Evolutionary conservation across 2,113 vertebrate genomes (phyloP), one percentile per base, ranked within the genome.

Genomic region (Morone saxatilis): DNA sequence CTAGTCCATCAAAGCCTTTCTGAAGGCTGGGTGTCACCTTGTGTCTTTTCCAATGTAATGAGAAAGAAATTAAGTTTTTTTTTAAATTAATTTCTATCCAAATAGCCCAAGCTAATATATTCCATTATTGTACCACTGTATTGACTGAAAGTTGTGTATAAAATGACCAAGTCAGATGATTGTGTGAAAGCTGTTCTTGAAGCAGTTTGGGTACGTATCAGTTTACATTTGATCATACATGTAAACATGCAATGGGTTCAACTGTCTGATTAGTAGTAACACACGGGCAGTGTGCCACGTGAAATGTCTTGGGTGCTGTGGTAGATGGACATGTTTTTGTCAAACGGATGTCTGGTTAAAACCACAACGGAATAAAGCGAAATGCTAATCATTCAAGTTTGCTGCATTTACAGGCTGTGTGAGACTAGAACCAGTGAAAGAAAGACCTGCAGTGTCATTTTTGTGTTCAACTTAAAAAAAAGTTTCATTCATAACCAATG

Each of bases 71-170:
- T 16, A 6, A 43, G 14, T 47, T 86, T 89, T 90, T 87, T 38
- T 87, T n/a, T n/a, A n/a, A 80, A 73, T 80, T 50, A 80, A 59
- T 89, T 88, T 91, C 88, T 84, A 85, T 77, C 22, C 40, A 31
- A 31, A 59, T 83, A 77, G 85, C 71, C 71, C 78, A 78, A 84
- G 57, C 20, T 80, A 80, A 87, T 87, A 76, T 69, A 84, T 84
- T 43, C 22, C 66, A 71, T 80, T 67, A 3, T 57, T 63, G 67
- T 77, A 79, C 41, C 60, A 71, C 38, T 19, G 69, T 56, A 22
- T 45, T 17, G 66, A 78, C 57, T 76, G 38, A 78, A 83, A 70
- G 31, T 31, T 51, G 66, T 54, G 14, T 38, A 61, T 65, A 7
- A 69, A 63, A 72, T 70, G 38, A 41, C 41, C 20, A 50, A 62